These are phyloP conservation scores for Neolamprologus fasciatus DNA, from an alignment of 2,113 vertebrate species.

Conservation along the genomic window DNA sequence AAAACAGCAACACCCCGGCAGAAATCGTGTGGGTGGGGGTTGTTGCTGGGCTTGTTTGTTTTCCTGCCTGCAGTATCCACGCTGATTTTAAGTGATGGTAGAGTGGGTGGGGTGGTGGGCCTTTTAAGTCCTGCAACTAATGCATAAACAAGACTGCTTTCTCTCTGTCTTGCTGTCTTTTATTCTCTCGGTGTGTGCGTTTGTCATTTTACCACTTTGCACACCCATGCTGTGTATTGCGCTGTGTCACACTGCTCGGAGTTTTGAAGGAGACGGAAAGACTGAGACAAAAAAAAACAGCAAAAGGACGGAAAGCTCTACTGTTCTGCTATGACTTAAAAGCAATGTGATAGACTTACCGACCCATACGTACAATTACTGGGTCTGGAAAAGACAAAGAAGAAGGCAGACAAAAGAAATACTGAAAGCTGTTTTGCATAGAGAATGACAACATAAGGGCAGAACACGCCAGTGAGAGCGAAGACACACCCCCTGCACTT, in stretches of 20 bases:
- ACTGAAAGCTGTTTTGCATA: not conserved
- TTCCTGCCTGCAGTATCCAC: conserved; percentile 30
- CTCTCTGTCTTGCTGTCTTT: conserved; percentile 6
- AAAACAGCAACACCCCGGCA: not conserved
- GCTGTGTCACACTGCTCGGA: not conserved
- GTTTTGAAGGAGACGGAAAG: not conserved
- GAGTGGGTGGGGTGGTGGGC: conserved; percentile 12
- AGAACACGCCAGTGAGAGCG: not conserved
- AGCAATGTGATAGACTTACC: not conserved
- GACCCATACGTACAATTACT: not conserved
- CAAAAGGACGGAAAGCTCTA: not conserved
- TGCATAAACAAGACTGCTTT: conserved; percentile 42
- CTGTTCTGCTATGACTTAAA: not conserved
- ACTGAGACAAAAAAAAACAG: not conserved
- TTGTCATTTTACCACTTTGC: conserved; percentile 23
- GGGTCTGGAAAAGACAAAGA: not conserved
- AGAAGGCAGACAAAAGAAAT: not conserved
- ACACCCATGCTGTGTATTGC: conserved; percentile 9
- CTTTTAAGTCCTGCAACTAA: conserved; percentile 45
- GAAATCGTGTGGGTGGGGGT: not conserved
- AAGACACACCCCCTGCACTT: not conserved
- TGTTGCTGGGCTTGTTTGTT: conserved; percentile 35
- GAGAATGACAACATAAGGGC: not conserved
- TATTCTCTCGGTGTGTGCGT: conserved; percentile 1
- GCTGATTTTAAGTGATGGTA: conserved; percentile 41